Conservation (phyloP, 1,140 invertebrate genomes). For the Drosophila leontia region DNA sequence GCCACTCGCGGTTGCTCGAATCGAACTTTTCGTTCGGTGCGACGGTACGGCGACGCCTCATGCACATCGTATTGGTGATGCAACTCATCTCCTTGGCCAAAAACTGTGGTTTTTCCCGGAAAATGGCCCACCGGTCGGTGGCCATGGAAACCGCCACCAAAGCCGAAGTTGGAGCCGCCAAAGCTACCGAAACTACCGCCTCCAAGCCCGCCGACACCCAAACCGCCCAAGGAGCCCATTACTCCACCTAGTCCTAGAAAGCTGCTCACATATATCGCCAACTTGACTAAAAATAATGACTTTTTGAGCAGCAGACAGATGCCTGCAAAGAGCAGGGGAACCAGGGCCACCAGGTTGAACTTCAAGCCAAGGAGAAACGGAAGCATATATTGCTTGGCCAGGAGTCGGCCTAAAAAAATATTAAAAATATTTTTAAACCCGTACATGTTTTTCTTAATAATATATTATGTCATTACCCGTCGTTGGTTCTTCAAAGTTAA, state of each 20-base stretch:
- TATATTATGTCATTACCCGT: conserved; percentile 80
- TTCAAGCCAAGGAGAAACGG: conserved; percentile 91
- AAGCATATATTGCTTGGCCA: conserved; percentile 89
- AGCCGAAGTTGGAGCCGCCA: conserved; percentile 45
- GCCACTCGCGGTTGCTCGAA: conserved; percentile 65
- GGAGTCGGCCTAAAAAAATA: conserved; percentile 87
- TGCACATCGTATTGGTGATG: conserved; percentile 75
- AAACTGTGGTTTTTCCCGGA: conserved; percentile 66
- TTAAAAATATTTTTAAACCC: background rate
- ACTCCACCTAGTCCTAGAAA: conserved; percentile 87
- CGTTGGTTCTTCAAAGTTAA: conserved; percentile 84
- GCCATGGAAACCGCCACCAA: conserved; percentile 42
- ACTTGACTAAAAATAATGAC: conserved; percentile 89
- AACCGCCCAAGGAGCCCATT: conserved; percentile 72
- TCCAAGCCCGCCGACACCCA: conserved; percentile 47
- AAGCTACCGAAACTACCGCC: conserved; percentile 46
- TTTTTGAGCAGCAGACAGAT: conserved; percentile 90
- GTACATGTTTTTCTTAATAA: background rate
- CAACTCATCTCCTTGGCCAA: conserved; percentile 61
- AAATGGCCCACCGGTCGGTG: conserved; percentile 60
- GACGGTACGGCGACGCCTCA: conserved; percentile 68
- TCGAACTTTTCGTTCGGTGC: conserved; percentile 72
- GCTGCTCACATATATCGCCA: conserved; percentile 89
- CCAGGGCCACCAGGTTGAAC: conserved; percentile 89
- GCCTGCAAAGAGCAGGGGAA: conserved; percentile 89